phyloP scores from a whole-genome alignment of 2,888 invertebrate genomes.

The Exocentrus adspersus region DNA sequence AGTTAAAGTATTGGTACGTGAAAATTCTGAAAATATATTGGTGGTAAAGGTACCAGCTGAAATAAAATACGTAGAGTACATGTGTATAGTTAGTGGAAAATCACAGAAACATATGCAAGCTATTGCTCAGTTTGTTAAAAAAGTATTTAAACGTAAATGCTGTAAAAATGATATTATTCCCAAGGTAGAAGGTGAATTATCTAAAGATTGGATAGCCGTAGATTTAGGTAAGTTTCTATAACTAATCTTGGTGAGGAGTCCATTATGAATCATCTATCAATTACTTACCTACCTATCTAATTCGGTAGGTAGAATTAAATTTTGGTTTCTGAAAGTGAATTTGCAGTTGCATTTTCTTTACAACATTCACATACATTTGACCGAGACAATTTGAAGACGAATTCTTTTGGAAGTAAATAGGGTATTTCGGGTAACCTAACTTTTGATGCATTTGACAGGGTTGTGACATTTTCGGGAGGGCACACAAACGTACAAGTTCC shows the following conservation, averaged over 20 bases:
- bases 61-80: constrained; percentile 83
- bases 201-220: constrained; percentile 87
- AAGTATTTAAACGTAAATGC: constrained; percentile 79
- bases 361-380: too few species aligned
- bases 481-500: too few species aligned
- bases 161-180: constrained; percentile 72
- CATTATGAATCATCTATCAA: background rate
- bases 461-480: too few species aligned
- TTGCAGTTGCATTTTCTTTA: too few species aligned
- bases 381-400: too few species aligned
- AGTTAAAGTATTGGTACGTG: constrained; percentile 77
- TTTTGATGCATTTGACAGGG: too few species aligned
- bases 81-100: constrained; percentile 82
- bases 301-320: too few species aligned
- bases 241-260: too few species aligned
- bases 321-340: too few species aligned
- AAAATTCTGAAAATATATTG: constrained; percentile 84
- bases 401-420: too few species aligned
- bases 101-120: constrained; percentile 80
- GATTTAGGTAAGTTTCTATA: constrained; percentile 83
- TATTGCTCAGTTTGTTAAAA: constrained; percentile 78
- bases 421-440: too few species aligned
- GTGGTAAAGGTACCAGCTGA: constrained; percentile 80
- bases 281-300: background rate
- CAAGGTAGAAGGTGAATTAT: constrained; percentile 79